Percentiles rank a stretch among this genome's conserved stretches.
phyloP scores from a whole-genome alignment of 2,888 invertebrate genomes.

The Cyrtodaria siliqua region DNA sequence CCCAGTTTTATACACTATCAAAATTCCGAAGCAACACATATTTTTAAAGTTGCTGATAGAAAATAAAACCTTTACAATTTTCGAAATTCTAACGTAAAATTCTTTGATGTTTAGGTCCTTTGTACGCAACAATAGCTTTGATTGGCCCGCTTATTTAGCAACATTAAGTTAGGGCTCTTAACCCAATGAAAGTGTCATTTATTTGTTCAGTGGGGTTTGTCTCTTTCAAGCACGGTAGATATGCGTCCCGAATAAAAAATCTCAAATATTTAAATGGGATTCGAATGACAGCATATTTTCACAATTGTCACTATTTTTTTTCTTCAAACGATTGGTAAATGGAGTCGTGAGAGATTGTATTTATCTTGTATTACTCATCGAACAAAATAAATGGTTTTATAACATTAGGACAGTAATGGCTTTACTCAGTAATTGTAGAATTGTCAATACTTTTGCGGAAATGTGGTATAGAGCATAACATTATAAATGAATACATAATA shows the following conservation, averaged over 20 bases:
- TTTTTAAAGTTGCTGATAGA: constrained; percentile 23
- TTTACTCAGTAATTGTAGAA: too few species aligned
- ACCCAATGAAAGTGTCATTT: constrained; percentile 26
- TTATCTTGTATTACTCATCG: too few species aligned
- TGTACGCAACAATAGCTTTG: constrained; percentile 15
- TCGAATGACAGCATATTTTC: neutral
- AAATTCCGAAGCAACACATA: constrained; percentile 29
- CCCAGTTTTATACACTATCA: constrained; percentile 14
- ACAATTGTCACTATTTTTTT: too few species aligned
- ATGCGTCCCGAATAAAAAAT: constrained; percentile 21
- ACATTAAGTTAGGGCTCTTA: constrained; percentile 17
- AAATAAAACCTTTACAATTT: constrained; percentile 17
- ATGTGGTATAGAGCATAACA: too few species aligned
- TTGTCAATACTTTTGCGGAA: too few species aligned
- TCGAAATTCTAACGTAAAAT: constrained; percentile 10
- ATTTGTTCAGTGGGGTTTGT: constrained; percentile 9
- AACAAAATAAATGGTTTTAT: too few species aligned
- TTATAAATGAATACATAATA: too few species aligned
- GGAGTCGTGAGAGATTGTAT: too few species aligned
- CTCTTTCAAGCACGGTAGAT: constrained; percentile 18
- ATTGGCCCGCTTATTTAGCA: constrained; percentile 13
- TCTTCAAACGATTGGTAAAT: too few species aligned
- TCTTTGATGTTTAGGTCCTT: constrained; percentile 32
- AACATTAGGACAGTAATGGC: too few species aligned
- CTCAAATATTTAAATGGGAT: constrained; percentile 22